phyloP scores from a whole-genome alignment of 2,888 invertebrate genomes.

The Drosophila prostipennis region DNA sequence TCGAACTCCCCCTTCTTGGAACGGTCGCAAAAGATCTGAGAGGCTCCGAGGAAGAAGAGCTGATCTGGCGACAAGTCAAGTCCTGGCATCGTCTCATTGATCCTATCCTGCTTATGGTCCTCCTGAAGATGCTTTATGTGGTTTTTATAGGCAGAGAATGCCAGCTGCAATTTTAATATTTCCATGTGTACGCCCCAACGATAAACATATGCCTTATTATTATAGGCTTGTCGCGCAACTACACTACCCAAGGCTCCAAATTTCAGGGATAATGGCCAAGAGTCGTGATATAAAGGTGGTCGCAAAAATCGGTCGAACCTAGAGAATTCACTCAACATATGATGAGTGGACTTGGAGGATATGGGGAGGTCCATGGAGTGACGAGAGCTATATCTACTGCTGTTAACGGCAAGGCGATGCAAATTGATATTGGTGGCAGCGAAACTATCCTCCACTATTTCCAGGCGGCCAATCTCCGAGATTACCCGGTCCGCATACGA shows the following conservation, averaged over 20 bases:
- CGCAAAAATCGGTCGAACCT: too few relatives aligned
- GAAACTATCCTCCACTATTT: constrained; percentile 60
- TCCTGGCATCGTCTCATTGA: constrained; percentile 78
- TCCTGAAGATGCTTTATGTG: constrained; percentile 56
- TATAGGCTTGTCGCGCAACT: too few relatives aligned
- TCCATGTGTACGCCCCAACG: too few relatives aligned
- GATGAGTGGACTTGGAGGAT: constrained; percentile 58
- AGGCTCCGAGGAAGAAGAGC: too few relatives aligned
- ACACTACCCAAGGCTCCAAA: too few relatives aligned
- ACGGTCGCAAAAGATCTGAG: too few relatives aligned
- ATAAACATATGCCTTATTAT: too few relatives aligned
- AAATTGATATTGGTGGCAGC: constrained; percentile 68
- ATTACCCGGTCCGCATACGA: constrained; percentile 56
- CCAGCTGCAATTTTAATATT: constrained; percentile 48
- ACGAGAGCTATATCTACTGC: constrained; percentile 66
- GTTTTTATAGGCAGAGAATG: constrained; percentile 71
- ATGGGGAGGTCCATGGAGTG: constrained; percentile 52
- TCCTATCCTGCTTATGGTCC: constrained; percentile 23
- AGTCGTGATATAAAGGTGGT: too few relatives aligned
- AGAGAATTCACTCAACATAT: not conserved
- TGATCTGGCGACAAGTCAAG: too few relatives aligned
- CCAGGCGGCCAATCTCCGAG: constrained; percentile 60
- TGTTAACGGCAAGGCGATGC: constrained; percentile 53
- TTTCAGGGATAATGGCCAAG: too few relatives aligned
- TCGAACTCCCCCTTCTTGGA: too few relatives aligned